A percentile compares a stretch with the other conserved stretches of the same genome.
phyloP scores from a whole-genome alignment of 2,797 vertebrate genomes.

The Hemibagrus guttatus region DNA sequence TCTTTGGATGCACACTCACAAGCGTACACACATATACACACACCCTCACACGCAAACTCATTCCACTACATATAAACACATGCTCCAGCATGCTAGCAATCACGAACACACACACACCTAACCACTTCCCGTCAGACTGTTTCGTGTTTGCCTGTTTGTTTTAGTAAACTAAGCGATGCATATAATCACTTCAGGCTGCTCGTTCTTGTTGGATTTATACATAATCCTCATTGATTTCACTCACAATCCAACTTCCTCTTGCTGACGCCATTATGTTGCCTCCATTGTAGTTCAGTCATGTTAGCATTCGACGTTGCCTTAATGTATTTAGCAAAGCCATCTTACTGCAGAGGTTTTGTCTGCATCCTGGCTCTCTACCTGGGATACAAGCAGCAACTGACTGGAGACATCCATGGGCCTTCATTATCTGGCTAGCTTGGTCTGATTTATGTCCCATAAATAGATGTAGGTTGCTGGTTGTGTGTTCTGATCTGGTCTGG shows the following conservation, averaged over 20 bases:
- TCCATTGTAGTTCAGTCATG: conserved; percentile 28
- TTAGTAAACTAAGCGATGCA: conserved; percentile 48
- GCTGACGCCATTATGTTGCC: conserved; percentile 45
- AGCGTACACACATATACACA: background rate
- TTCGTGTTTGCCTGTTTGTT: conserved; percentile 48
- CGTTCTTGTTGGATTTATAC: conserved; percentile 51
- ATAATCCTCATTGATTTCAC: conserved; percentile 58
- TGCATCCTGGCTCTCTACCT: background rate
- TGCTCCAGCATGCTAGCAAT: conserved; percentile 1
- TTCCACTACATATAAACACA: conserved; percentile 25
- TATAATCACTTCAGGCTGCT: conserved; percentile 50
- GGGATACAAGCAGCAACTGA: background rate
- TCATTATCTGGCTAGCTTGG: background rate
- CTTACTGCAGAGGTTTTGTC: background rate
- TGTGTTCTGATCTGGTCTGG: background rate
- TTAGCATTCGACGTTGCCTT: conserved; percentile 17
- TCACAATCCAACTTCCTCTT: conserved; percentile 35
- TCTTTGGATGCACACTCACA: background rate
- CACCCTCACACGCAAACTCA: conserved; percentile 15
- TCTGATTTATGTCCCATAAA: conserved; percentile 14
- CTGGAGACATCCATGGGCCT: background rate
- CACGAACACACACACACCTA: conserved; percentile 27
- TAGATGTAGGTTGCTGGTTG: background rate
- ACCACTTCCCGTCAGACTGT: conserved; percentile 32
- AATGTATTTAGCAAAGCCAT: conserved; percentile 32